phyloP scores from a whole-genome alignment of 2,113 vertebrate genomes.

The Chamaea fasciata region DNA sequence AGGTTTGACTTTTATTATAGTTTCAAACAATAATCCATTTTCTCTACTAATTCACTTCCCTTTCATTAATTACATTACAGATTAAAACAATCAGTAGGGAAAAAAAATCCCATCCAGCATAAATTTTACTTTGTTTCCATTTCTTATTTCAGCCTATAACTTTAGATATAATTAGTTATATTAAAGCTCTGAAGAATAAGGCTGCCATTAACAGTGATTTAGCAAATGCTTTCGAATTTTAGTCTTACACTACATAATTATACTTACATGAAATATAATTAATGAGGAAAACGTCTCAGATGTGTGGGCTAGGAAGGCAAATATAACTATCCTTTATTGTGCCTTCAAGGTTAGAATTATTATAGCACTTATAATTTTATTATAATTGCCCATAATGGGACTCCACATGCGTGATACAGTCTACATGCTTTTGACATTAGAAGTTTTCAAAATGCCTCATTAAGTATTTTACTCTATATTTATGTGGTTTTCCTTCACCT shows the following conservation, averaged over 20 bases:
- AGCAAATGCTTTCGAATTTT: constrained; percentile 50
- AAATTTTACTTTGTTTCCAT: background rate
- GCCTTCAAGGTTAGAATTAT: constrained; percentile 84
- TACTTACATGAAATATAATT: constrained; percentile 73
- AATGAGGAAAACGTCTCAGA: constrained; percentile 71
- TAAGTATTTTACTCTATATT: constrained; percentile 85
- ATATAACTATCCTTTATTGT: constrained; percentile 70
- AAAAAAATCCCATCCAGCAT: background rate
- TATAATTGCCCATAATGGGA: constrained; percentile 88
- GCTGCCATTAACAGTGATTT: constrained; percentile 4
- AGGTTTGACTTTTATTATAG: background rate
- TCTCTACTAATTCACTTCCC: background rate
- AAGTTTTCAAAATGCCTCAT: constrained; percentile 77
- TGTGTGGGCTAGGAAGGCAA: constrained; percentile 71
- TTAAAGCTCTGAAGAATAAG: constrained; percentile 40
- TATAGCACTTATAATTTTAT: constrained; percentile 81
- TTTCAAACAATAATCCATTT: background rate
- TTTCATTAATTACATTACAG: constrained; percentile 54
- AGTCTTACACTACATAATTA: constrained; percentile 58
- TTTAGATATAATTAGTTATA: constrained; percentile 35
- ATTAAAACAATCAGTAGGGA: constrained; percentile 38
- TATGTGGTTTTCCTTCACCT: constrained; percentile 67
- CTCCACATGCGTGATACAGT: constrained; percentile 77
- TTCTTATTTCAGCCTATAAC: constrained; percentile 27
- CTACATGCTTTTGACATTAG: constrained; percentile 80